Evolutionary conservation across 2,113 vertebrate genomes (phyloP).

Genomic region (Calonectris borealis): DNA sequence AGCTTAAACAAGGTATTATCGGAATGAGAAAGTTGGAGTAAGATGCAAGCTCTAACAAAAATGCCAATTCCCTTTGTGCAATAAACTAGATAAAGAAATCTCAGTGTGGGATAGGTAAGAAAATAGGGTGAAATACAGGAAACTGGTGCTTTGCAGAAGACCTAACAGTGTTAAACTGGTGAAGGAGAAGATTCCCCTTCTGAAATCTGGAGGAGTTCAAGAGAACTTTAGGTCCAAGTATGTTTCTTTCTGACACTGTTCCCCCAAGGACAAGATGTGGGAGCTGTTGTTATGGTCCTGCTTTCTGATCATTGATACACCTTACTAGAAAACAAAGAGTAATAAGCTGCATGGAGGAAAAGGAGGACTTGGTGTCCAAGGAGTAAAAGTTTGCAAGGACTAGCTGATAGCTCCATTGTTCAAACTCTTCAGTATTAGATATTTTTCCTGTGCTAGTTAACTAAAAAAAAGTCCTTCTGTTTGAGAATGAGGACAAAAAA

Average conservation of each 20-base stretch:
- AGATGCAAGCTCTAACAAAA: not conserved
- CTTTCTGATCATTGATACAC: not conserved
- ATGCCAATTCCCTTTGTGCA: not conserved
- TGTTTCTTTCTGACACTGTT: not conserved
- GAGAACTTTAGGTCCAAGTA: not conserved
- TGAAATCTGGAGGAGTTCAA: not conserved
- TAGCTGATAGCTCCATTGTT: not conserved
- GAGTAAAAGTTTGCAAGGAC: not conserved
- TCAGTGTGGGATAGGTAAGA: not conserved
- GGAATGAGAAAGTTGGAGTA: not conserved
- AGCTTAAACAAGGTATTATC: not conserved
- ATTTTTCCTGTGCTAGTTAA: not conserved
- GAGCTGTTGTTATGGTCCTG: not conserved
- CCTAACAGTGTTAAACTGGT: not conserved
- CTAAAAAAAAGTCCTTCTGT: not conserved
- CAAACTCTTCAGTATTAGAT: not conserved
- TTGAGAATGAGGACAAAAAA: not conserved
- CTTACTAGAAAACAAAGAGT: not conserved
- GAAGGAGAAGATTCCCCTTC: not conserved
- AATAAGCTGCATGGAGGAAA: not conserved
- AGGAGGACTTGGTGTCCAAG: not conserved
- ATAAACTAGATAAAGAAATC: not conserved
- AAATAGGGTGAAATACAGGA: not conserved
- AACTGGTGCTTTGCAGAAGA: not conserved
- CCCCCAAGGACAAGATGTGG: not conserved